These are phyloP conservation scores for Sciurus carolinensis DNA, from an alignment of 2,797 vertebrate species.

Conservation along the genomic window DNA sequence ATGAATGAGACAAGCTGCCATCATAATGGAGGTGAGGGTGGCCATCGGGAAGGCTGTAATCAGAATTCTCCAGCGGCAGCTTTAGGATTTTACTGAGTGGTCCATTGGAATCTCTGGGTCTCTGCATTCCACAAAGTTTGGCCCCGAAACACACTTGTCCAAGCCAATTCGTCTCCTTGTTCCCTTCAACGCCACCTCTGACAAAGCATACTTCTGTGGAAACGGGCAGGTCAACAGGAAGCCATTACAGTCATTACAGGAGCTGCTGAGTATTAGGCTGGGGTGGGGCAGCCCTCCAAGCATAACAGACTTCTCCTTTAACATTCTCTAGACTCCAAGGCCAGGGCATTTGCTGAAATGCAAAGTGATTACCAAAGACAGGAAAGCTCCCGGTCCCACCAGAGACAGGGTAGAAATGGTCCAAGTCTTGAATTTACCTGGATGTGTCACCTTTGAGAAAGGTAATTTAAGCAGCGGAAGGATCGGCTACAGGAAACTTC, in stretches of 20 bases:
- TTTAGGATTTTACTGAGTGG: background rate
- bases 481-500: background rate
- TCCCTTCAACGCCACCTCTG: constrained; percentile 54
- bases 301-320: constrained; percentile 23
- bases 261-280: constrained; percentile 42
- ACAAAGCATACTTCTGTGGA: constrained; percentile 63
- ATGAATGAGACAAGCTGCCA: background rate
- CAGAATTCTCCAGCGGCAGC: background rate
- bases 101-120: background rate
- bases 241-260: constrained; percentile 51
- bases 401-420: background rate
- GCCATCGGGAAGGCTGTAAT: background rate
- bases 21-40: background rate
- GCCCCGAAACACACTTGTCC: constrained; percentile 59
- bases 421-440: background rate
- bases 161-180: constrained; percentile 63
- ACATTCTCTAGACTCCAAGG: background rate
- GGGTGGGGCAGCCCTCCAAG: constrained; percentile 48
- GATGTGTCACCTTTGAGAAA: constrained; percentile 21
- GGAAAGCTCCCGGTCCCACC: background rate
- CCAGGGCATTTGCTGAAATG: constrained; percentile 17
- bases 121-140: constrained; percentile 52
- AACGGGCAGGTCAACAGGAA: constrained; percentile 54
- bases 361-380: background rate
- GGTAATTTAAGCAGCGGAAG: constrained; percentile 23